Base-by-base conservation (phyloP, 2,888 invertebrate species). In the Onthophagus sagittarius region DNA sequence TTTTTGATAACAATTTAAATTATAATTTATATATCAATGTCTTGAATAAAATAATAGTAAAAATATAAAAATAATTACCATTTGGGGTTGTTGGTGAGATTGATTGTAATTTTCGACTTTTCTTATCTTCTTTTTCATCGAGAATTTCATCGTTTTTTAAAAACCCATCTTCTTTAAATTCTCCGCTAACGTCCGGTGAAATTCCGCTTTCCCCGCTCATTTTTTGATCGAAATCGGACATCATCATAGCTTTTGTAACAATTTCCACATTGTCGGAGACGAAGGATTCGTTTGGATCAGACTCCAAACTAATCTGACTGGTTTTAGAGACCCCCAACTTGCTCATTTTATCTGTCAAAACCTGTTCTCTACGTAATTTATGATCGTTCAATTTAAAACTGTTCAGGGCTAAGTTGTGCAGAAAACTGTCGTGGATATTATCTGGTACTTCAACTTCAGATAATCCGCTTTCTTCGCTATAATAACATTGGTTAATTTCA, bases 401-500 rank as follows among this genome's bases (percentile, higher is more conserved):
- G 78, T 85, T 83, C 72, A 84, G 74, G 14, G 85, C 81, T 71
- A 84, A 74, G 73, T 82, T 80, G 74, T 80, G 81, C 69, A 81
- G 76, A 74, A 83, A 83, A 39, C 64, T 74, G 9, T 75, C 72
- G 32, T 79, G 76, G 39, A 76, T 76, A 70, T 76, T 74, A 73
- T 81, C 74, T 79, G 78, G 73, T 78, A 79, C 64, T 78, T 72
- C 83, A 5, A 83, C 82, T 74, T 84, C 83, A 62, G 80, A 76
- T 71, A 82, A 79, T 39, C 84, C 88, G 82, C 88, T 89, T 82
- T 90, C 90, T 77, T 89, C 90, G 77, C 89, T 89, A 84, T 88
- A 88, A 83, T 89, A 89, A 82, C 89, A 89, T 86, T 88, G 88
- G 87, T 90, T 90, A 82, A 89, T 87, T 84, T 90, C 90, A 79